Conservation (phyloP, 2,888 invertebrate species). For the Harpalus rubripes region DNA sequence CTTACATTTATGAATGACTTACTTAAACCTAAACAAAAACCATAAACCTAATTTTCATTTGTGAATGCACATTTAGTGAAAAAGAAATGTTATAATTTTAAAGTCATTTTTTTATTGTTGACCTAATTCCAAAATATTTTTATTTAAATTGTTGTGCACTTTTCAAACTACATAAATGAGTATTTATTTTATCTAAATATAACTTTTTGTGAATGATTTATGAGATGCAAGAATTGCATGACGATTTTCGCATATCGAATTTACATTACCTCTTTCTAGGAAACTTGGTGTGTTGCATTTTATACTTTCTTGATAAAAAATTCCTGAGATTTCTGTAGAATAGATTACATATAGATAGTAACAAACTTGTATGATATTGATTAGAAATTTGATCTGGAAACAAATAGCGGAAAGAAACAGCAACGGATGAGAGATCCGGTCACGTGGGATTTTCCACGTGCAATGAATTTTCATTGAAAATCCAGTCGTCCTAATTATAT, state of each 20-base stretch:
- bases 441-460: constrained; percentile 29
- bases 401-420: constrained; percentile 17
- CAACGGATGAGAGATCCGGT: not conserved
- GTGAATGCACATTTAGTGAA: no score
- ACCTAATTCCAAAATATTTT: no score
- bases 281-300: constrained; percentile 6
- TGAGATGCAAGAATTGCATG: constrained; percentile 35
- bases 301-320: not conserved
- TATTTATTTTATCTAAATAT: not conserved
- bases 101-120: no score
- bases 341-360: constrained; percentile 4
- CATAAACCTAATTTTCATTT: no score
- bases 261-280: constrained; percentile 18
- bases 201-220: constrained; percentile 43
- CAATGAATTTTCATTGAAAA: constrained; percentile 42
- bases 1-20: no score
- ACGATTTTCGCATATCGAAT: constrained; percentile 39
- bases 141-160: not conserved
- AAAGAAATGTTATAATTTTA: no score
- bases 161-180: not conserved
- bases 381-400: constrained; percentile 14
- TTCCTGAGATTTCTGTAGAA: not conserved
- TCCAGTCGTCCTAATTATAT: constrained; percentile 44
- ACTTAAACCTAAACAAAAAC: no score
- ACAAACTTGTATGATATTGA: not conserved